Evolutionary conservation across 2,888 invertebrate genomes (phyloP).

Genomic region (Entomobrya proxima): DNA sequence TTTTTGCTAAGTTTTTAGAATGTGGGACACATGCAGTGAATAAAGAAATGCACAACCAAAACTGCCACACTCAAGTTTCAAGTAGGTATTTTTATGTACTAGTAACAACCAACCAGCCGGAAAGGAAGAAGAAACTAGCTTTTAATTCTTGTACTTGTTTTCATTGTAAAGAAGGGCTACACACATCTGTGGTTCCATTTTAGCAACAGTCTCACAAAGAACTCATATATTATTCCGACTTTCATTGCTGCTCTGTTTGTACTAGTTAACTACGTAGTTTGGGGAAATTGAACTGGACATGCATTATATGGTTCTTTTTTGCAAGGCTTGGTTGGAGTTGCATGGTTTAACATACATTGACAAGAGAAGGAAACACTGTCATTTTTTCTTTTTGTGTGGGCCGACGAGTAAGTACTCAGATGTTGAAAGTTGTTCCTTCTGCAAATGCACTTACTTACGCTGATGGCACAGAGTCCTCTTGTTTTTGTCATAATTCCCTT

Average conservation of each 20-base stretch:
- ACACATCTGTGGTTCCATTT: neutral
- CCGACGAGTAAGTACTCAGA: neutral
- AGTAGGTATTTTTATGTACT: neutral
- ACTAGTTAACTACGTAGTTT: neutral
- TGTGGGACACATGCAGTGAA: neutral
- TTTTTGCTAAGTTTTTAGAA: neutral
- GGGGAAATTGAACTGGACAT: neutral
- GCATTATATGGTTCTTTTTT: no score
- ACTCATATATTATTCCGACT: neutral
- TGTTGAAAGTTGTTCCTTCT: neutral
- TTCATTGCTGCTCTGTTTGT: neutral
- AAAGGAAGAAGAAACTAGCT: neutral
- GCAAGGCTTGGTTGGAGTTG: slow-evolving; percentile 1
- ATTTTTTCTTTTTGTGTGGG: neutral
- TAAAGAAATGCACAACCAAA: slow-evolving; percentile 11
- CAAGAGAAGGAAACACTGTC: slow-evolving; percentile 5
- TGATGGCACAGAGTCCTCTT: no score
- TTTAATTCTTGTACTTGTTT: neutral
- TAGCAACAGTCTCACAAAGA: neutral
- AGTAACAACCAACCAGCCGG: neutral
- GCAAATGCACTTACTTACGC: no score
- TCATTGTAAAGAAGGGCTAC: neutral
- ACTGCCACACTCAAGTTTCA: neutral
- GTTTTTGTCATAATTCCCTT: neutral
- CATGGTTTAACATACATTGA: slow-evolving; percentile 13